phyloP scores from a whole-genome alignment of 2,113 vertebrate species.

The Platysternon megacephalum region DNA sequence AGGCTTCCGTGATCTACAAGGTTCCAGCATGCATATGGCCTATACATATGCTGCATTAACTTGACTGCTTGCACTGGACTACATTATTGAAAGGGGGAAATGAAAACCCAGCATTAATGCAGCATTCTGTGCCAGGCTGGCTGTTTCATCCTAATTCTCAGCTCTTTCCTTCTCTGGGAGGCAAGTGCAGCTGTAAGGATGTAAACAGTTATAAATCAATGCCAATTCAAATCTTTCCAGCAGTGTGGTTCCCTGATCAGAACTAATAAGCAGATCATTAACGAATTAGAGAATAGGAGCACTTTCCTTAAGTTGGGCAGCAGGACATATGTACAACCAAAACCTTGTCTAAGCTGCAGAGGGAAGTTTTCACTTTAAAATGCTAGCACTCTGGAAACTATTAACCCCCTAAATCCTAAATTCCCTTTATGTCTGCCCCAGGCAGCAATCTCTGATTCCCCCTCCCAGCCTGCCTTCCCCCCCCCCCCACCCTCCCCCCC shows the following conservation, averaged over 20 bases:
- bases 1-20: not conserved
- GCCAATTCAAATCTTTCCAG: constrained; percentile 60
- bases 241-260: constrained; percentile 29
- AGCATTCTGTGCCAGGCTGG: constrained; percentile 23
- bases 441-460: constrained; percentile 46
- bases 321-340: constrained; percentile 52
- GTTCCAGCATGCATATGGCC: not conserved
- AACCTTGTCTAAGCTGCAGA: constrained; percentile 47
- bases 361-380: constrained; percentile 66
- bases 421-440: constrained; percentile 45
- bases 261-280: constrained; percentile 63
- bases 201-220: constrained; percentile 71
- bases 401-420: constrained; percentile 40
- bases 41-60: accelerated
- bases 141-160: not conserved
- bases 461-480: not conserved
- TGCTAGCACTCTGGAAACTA: constrained; percentile 61
- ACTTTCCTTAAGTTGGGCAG: constrained; percentile 65
- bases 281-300: constrained; percentile 75
- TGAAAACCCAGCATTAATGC: not conserved
- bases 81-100: not conserved
- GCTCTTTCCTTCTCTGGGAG: constrained; percentile 31
- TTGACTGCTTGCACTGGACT: not conserved
- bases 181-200: not conserved
- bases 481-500: no score